Base-by-base conservation (phyloP, 2,888 invertebrate genomes). In the Pseudococcus viburni region DNA sequence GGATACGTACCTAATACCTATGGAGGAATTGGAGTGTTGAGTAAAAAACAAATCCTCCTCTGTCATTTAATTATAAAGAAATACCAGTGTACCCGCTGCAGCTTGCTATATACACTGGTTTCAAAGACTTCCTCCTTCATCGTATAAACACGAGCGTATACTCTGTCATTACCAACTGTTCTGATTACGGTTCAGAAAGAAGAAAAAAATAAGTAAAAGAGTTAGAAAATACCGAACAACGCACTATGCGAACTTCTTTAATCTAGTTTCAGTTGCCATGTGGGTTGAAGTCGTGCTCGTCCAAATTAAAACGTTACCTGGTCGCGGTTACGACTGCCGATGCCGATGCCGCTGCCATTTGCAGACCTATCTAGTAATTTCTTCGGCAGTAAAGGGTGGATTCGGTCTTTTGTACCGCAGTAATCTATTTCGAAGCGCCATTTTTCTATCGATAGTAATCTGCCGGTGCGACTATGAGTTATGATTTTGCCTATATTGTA, bases 41-140 rank as follows among this genome's bases (percentile, higher is more conserved):
- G 5, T 22, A 33, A 15, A 73, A 73, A 73, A 33, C 33, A 73
- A 73, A 73, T 73, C 68, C 68, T 73, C 33, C 68, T 73, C 68
- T 73, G 68, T 73, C 68, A 73, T 73, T 73, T 73, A 73, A 73
- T 73, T 73, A 73, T 33, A 73, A 73, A 73, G 68, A 73, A 73
- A 73, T 33, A 73, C 68, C 33, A 1, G 26, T 33, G 26, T 33
- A 33, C 26, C 26, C 26, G 3, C 26, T 33, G 3, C 1, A 3
- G 26, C 26, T 33, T 33, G 26, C 26, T 33, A 33, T 33, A 33
- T 33, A 3, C 26, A 33, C 26, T 33, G 26, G 26, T 33, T 33
- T 33, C 26, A 33, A 55, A 55, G 55, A 55, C 64, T 22, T 22
- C 64, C 22, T 64, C 64, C 22, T 64, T 64, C 64, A 17, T 17